A percentile compares a stretch with the other conserved stretches of the same genome.
These are phyloP conservation scores for Neuroscelio doddi DNA, from an alignment of 2,888 invertebrate species.

Conservation along the genomic window DNA sequence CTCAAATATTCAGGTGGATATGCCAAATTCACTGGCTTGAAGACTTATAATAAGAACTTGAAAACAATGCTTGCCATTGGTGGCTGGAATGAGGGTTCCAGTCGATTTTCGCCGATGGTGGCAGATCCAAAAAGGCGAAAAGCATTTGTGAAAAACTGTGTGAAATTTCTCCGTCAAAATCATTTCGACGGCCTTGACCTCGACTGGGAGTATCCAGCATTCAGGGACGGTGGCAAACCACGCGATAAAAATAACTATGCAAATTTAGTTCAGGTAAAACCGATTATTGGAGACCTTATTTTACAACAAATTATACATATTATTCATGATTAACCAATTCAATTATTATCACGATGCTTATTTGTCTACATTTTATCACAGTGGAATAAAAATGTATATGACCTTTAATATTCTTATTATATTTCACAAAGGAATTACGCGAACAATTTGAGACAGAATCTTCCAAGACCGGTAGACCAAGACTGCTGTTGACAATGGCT, in stretches of 20 bases:
- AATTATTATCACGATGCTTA: too few relatives aligned
- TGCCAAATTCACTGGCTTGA: conserved; percentile 93
- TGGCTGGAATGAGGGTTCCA: conserved; percentile 95
- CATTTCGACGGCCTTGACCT: conserved; percentile 94
- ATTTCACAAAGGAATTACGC: conserved; percentile 79
- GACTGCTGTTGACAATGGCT: conserved; percentile 91
- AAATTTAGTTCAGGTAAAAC: conserved; percentile 81
- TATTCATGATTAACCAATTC: too few relatives aligned
- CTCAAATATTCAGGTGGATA: conserved; percentile 82
- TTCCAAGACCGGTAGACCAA: conserved; percentile 84
- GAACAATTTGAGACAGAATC: conserved; percentile 92
- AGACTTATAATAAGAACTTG: conserved; percentile 92
- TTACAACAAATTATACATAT: too few relatives aligned
- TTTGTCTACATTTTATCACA: too few relatives aligned
- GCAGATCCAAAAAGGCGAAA: conserved; percentile 83
- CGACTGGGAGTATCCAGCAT: conserved; percentile 93
- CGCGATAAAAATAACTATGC: conserved; percentile 92
- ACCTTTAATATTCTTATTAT: conserved; percentile 1
- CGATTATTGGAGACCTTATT: too few relatives aligned
- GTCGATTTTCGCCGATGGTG: conserved; percentile 90
- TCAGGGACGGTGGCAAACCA: conserved; percentile 80
- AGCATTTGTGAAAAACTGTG: conserved; percentile 86
- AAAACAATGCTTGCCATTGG: conserved; percentile 94
- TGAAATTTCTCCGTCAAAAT: conserved; percentile 91
- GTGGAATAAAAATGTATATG: not conserved